Evolutionary conservation across 2,113 vertebrate genomes (phyloP).

Genomic region (Gorsachius goisagi): DNA sequence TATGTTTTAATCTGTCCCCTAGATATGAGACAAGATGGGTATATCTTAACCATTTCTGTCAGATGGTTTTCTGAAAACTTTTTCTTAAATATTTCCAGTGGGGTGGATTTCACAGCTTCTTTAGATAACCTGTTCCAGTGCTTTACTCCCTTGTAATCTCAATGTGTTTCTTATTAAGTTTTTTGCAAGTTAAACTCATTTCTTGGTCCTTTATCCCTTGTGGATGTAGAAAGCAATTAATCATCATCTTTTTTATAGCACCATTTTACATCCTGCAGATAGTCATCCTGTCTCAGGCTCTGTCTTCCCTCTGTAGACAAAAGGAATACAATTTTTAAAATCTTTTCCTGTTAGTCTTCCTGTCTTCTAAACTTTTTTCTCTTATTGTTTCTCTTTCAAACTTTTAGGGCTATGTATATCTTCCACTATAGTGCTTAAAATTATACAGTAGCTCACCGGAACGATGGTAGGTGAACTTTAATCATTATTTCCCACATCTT

Average conservation of each 20-base stretch:
- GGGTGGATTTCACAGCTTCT: background rate
- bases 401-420: background rate
- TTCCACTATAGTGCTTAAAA: background rate
- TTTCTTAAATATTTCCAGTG: background rate
- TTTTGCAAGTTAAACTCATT: background rate
- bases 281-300: background rate
- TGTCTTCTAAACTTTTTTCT: background rate
- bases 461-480: background rate
- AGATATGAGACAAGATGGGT: background rate
- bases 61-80: background rate
- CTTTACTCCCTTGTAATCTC: background rate
- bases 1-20: background rate
- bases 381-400: background rate
- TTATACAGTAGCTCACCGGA: background rate
- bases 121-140: background rate
- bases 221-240: constrained; percentile 23
- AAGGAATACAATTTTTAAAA: background rate
- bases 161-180: background rate
- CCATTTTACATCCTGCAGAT: background rate
- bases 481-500: background rate
- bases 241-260: background rate
- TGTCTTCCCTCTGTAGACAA: background rate
- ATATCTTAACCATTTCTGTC: background rate
- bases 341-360: background rate
- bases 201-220: background rate